These are phyloP conservation scores for Rhinatrema bivittatum DNA, from an alignment of 2,797 vertebrate species.

Conservation along the genomic window DNA sequence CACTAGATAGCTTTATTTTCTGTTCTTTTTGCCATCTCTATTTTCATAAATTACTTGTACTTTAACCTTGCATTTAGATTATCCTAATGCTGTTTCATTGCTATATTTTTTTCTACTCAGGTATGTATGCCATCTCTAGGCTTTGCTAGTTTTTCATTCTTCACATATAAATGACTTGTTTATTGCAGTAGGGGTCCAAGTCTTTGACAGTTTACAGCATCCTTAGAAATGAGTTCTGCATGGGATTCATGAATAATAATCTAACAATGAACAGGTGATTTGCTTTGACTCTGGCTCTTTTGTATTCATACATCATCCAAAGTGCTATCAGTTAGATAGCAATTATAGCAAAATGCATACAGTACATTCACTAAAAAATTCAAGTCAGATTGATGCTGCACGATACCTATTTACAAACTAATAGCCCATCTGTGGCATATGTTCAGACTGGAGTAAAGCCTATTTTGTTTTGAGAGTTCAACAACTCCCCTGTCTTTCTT, in stretches of 20 bases:
- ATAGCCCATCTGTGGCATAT: conserved; percentile 9
- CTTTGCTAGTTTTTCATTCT: conserved; percentile 25
- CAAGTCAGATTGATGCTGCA: conserved; percentile 30
- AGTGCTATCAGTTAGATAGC: conserved; percentile 25
- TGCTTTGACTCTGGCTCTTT: conserved; percentile 28
- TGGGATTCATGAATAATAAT: conserved; percentile 42
- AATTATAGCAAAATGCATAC: conserved; percentile 2
- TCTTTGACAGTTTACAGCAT: conserved; percentile 29
- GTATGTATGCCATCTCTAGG: conserved; percentile 25
- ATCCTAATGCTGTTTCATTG: conserved; percentile 2
- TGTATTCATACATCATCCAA: conserved; percentile 33
- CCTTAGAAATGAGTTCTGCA: conserved; percentile 27
- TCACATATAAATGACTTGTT: conserved; percentile 40
- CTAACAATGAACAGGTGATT: conserved; percentile 24
- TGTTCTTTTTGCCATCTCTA: conserved; percentile 3
- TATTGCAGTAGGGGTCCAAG: conserved; percentile 35
- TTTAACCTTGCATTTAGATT: conserved; percentile 18
- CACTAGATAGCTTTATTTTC: background rate
- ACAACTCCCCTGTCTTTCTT: no score
- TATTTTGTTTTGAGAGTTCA: no score
- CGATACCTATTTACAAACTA: conserved; percentile 14
- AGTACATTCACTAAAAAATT: no score
- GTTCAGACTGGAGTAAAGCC: conserved; percentile 6
- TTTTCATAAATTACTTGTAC: background rate
- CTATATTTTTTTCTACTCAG: conserved; percentile 11